phyloP scores from a whole-genome alignment of 1,140 invertebrate genomes.

The Phymastichus coffea region DNA sequence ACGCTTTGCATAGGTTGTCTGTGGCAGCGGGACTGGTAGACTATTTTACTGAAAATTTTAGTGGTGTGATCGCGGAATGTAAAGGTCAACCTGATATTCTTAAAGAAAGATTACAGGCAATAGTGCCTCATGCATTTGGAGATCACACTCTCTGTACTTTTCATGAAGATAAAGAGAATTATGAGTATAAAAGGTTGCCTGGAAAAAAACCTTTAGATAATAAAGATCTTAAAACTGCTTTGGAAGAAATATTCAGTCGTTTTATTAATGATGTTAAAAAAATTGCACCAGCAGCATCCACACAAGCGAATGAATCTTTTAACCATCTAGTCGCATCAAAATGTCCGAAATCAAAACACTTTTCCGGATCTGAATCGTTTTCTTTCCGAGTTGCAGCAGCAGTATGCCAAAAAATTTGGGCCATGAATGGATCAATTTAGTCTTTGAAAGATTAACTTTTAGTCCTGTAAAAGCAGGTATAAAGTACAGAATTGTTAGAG shows the following conservation, averaged over 20 bases:
- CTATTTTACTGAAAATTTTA: background rate
- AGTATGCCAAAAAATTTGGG: background rate
- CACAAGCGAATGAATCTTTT: conserved; percentile 28
- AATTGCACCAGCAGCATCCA: conserved; percentile 22
- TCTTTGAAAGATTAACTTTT: background rate
- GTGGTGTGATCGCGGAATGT: background rate
- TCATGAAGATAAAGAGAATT: too few relatives aligned
- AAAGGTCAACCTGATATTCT: too few relatives aligned
- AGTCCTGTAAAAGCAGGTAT: too few relatives aligned
- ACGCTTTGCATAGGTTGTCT: background rate
- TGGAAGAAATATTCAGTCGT: background rate
- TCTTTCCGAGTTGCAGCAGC: background rate
- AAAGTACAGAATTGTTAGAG: background rate
- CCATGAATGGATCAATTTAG: background rate
- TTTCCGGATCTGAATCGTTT: background rate
- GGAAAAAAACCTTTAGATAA: conserved; percentile 4
- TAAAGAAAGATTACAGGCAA: background rate
- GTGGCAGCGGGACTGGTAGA: background rate
- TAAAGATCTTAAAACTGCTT: background rate
- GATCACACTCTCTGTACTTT: too few relatives aligned
- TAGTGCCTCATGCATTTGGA: background rate
- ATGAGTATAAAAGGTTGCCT: too few relatives aligned
- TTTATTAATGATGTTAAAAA: conserved; percentile 12
- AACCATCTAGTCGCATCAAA: conserved; percentile 15
- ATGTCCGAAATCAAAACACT: conserved; percentile 19